Evolutionary conservation across 2,888 invertebrate species (phyloP).

Genomic region (Mechanitis mazaeus): DNA sequence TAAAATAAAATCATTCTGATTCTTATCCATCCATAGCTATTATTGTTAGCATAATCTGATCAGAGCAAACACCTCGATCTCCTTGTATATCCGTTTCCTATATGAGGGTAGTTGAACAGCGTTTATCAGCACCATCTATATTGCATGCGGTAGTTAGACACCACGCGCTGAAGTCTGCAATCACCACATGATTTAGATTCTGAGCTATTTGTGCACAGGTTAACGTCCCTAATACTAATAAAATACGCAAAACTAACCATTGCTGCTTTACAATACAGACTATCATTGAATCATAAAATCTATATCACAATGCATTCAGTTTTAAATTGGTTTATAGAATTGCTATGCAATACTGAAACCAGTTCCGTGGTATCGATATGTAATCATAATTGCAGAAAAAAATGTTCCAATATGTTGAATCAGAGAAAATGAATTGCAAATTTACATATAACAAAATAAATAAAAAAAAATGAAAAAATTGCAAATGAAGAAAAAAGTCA

Average conservation of each 20-base stretch:
- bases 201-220: conserved; percentile 28
- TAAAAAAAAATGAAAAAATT: no score
- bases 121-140: conserved; percentile 28
- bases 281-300: background rate
- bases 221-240: conserved; percentile 20
- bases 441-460: no score
- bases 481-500: no score
- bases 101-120: conserved; percentile 18
- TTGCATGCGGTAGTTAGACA: conserved; percentile 31
- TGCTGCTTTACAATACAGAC: conserved; percentile 10
- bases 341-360: conserved; percentile 24
- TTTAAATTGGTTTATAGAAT: conserved; percentile 11
- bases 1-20: no score
- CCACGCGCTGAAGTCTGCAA: conserved; percentile 35
- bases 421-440: conserved; percentile 13
- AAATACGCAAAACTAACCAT: conserved; percentile 13
- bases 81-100: background rate
- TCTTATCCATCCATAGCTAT: no score
- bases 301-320: conserved; percentile 15
- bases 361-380: conserved; percentile 31
- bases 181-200: conserved; percentile 35
- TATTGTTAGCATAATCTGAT: no score
- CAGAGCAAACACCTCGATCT: background rate
- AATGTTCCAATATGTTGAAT: conserved; percentile 18
- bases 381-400: conserved; percentile 30